Base-by-base conservation (phyloP, 37 sponge, comb jelly and placozoan genomes). In the Ephydatia muelleri region DNA sequence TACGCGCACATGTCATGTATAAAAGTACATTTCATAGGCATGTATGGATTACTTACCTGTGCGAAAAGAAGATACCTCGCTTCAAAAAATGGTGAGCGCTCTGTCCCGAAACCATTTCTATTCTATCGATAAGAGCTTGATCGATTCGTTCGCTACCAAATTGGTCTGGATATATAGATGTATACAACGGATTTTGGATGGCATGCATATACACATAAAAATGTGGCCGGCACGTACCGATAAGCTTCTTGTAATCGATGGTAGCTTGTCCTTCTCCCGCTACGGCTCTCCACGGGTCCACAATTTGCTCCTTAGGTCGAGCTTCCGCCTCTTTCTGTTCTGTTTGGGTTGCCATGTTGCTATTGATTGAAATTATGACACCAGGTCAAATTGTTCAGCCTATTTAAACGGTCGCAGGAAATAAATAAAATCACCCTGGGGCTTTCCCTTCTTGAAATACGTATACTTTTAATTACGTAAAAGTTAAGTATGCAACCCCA, bases 31-130 rank as follows among this genome's bases (percentile, higher is more conserved):
- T 69, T 69, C 29, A 11, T 69, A 6, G 3, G 30, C 4, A 69
- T 71, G 72, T 14, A 71, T 25, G 1, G 11, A 1, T 34, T 25
- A 71, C 14, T 5, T 84, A 88, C 89, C 93, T 79, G 85, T 94
- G 95, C n/a, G 95, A 94, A 68, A 94, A 94, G 67, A 94, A 92
- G 2, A 94, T 77, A 19, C 88, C 86, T 11, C 95, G 84, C 19
- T 89, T 39, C 33, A 94, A 70, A 77, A 94, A 91, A 29, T 77
- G 89, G 68, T 94, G 95, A 2, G 82, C 69, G 28, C 69, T 65
- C 31, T 86, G 33, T 16, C 89, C 89, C 25, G 89, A 89, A 11
- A 86, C 47, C 6, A 65, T 70, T 34, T 88, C 92, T 23, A 92
- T 77, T 38, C 92, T 39, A 29, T 85, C 84, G 30, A 94, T 31